A percentile compares a stretch with the other conserved stretches of the same genome.
Evolutionary conservation across 2,888 invertebrate genomes (phyloP).

Genomic region (Digitonthophagus gazella): DNA sequence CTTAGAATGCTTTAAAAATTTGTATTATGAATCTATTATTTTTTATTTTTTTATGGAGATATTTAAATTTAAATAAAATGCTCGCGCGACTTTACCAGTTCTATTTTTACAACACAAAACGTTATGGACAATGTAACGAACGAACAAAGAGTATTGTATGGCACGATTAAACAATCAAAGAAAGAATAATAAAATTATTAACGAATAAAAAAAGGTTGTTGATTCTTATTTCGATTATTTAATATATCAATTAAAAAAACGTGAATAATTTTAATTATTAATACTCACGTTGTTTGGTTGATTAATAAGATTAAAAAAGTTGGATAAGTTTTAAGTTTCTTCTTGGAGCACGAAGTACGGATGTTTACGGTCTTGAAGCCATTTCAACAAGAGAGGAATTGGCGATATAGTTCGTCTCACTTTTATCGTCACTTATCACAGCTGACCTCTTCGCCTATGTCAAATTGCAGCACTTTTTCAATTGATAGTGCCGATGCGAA

Average conservation of each 20-base stretch:
- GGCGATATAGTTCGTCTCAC: conserved; percentile 24
- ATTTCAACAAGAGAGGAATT: conserved; percentile 26
- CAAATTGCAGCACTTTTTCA: conserved; percentile 26
- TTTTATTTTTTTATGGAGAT: too few relatives aligned
- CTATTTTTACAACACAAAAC: background rate
- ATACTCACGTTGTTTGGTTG: too few relatives aligned
- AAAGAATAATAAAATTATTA: background rate
- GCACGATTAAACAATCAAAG: conserved; percentile 3
- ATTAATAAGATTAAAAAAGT: too few relatives aligned
- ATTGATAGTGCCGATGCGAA: conserved; percentile 9
- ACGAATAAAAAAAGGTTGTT: background rate
- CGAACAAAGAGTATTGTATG: background rate
- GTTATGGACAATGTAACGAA: background rate
- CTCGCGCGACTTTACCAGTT: background rate
- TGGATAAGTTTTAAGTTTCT: background rate
- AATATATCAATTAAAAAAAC: background rate
- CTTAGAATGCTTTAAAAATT: too few relatives aligned
- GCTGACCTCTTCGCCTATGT: conserved; percentile 26
- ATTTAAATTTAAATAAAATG: too few relatives aligned
- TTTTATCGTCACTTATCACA: conserved; percentile 27
- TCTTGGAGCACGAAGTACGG: background rate
- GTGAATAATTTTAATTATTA: too few relatives aligned
- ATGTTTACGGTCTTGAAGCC: conserved; percentile 5
- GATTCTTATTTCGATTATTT: too few relatives aligned
- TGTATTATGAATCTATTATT: too few relatives aligned